Evolutionary conservation across 2,888 invertebrate genomes (phyloP), one percentile per base, ranked within the genome.

Genomic region (Rhingia campestris): DNA sequence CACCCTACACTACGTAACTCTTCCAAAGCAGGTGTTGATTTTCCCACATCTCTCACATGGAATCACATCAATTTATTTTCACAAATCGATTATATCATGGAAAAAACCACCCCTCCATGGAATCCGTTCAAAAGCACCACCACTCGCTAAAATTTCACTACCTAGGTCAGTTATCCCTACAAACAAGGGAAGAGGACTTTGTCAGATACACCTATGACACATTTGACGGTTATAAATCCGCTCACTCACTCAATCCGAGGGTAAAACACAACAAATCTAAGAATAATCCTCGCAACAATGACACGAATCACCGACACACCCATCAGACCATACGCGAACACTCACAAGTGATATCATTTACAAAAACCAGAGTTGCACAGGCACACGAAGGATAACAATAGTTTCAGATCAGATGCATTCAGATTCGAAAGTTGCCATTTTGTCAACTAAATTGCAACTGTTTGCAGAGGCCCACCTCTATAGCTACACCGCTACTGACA

Each of bases 361-460:
- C 82, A 73, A 67, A 66, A 49, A 47, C 47, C 9, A 22, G 6
- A 14, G 47, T 30, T 6, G 33, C 32, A 9, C 37, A 45, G 43
- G 14, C 30, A 30, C 30, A 49, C 35, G 12, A 12, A 12, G 33
- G 30, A 7, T 41, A 53, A 6, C 12, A 9, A 5, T 67, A 73
- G 74, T 84, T 80, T 84, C 70, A 59, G 59, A 74, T 84, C 74
- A 59, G 59, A 74, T 84, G 74, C 74, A 84, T 64, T 69, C 82
- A 49, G 35, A 64, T 53, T 59, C 7, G 37, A 49, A 49, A 67
- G 47, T 67, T 74, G 35, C 58, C 73, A 56, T 53, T 35, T 37
- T 45, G 63, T 63, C 67, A 67, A 39, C 75, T 61, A 76, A 76
- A 76, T 69, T 75, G 67, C 54, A n/a, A 43, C 33, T 66, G 49